Conservation (phyloP, 2,113 vertebrate species). For the Cyphomyrus discorhynchus region DNA sequence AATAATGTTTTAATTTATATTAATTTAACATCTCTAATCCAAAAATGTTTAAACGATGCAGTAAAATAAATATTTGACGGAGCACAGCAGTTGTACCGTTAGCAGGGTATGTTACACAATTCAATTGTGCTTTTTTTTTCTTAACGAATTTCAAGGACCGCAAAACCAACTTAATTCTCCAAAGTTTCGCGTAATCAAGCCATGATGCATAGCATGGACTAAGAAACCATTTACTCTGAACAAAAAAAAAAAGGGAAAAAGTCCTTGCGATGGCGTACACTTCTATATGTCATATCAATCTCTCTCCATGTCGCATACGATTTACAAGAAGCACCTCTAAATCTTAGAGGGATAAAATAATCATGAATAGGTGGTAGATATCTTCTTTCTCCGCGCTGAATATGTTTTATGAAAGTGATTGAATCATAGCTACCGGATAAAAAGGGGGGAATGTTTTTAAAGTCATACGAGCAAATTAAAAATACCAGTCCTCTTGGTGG, state of each 20-base stretch:
- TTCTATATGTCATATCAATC: conserved; percentile 10
- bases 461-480: conserved; percentile 33
- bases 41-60: conserved; percentile 26
- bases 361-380: neutral
- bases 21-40: conserved; percentile 29
- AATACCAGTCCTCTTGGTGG: neutral
- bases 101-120: conserved; percentile 9
- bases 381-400: conserved; percentile 2
- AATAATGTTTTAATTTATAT: conserved; percentile 33
- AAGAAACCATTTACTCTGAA: conserved; percentile 9
- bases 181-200: conserved; percentile 13
- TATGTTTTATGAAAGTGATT: neutral
- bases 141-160: neutral
- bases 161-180: neutral
- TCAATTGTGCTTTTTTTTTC: conserved; percentile 8
- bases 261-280: conserved; percentile 4
- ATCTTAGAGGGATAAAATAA: conserved; percentile 23
- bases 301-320: neutral
- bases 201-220: conserved; percentile 27
- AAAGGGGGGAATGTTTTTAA: conserved; percentile 12
- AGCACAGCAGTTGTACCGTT: conserved; percentile 17
- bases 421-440: neutral
- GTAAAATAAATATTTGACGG: conserved; percentile 28
- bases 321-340: conserved; percentile 11
- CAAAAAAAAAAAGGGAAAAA: neutral